A percentile compares a stretch with the other conserved stretches of the same genome.
phyloP scores from a whole-genome alignment of 2,888 invertebrate species.

The Lampropteryx suffumata region DNA sequence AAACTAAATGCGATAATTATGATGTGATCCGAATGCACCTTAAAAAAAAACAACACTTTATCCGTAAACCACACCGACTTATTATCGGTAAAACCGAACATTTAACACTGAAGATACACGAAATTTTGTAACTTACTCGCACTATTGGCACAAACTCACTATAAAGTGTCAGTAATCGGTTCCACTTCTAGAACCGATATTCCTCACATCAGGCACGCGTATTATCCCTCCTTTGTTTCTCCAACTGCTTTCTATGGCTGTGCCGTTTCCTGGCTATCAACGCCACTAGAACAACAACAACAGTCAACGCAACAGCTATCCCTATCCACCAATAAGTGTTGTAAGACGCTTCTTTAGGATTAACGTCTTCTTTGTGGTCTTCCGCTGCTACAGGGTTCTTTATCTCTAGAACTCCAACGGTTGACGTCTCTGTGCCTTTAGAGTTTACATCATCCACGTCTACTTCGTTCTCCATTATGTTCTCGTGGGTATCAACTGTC shows the following conservation, averaged over 20 bases:
- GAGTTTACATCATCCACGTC: slow-evolving; percentile 55
- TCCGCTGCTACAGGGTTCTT: slow-evolving; percentile 65
- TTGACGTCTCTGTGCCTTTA: slow-evolving; percentile 67
- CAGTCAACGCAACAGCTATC: slow-evolving; percentile 68
- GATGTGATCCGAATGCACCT: slow-evolving; percentile 30
- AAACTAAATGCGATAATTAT: slow-evolving; percentile 42
- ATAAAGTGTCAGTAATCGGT: slow-evolving; percentile 58
- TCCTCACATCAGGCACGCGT: slow-evolving; percentile 78
- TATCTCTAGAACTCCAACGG: slow-evolving; percentile 73
- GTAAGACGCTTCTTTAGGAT: slow-evolving; percentile 69
- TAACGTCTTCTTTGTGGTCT: slow-evolving; percentile 51
- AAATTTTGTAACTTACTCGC: slow-evolving; percentile 30
- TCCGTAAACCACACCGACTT: slow-evolving; percentile 1
- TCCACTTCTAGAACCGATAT: slow-evolving; percentile 76
- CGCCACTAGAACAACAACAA: slow-evolving; percentile 66
- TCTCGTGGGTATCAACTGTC: slow-evolving; percentile 37
- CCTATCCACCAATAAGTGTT: slow-evolving; percentile 80
- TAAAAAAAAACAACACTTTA: slow-evolving; percentile 6
- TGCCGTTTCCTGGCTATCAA: slow-evolving; percentile 78
- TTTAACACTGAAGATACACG: slow-evolving; percentile 3
- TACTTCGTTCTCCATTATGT: slow-evolving; percentile 57
- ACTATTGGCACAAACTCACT: slow-evolving; percentile 66
- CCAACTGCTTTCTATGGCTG: slow-evolving; percentile 74
- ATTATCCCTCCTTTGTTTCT: slow-evolving; percentile 72
- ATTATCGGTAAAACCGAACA: background rate